A percentile compares a stretch with the other conserved stretches of the same genome.
These are phyloP conservation scores for Lates calcarifer DNA, from an alignment of 2,113 vertebrate species.

Conservation along the genomic window DNA sequence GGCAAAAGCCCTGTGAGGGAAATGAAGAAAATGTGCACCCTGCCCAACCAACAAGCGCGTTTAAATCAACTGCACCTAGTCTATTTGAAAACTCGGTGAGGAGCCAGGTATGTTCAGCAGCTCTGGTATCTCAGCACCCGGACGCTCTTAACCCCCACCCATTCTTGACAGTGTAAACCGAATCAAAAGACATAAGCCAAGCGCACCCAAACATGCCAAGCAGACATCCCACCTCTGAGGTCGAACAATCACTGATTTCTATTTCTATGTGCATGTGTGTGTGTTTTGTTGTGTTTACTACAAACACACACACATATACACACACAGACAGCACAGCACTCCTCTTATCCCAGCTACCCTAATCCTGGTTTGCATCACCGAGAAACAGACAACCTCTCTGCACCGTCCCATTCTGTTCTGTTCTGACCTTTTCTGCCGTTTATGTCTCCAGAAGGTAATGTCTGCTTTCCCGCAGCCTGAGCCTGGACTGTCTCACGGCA, in stretches of 20 bases:
- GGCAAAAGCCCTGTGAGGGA: constrained; percentile 15
- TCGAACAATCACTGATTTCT: neutral
- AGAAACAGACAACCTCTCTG: constrained; percentile 38
- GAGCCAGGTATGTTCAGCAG: constrained; percentile 70
- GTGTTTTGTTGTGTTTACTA: neutral
- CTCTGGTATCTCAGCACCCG: constrained; percentile 62
- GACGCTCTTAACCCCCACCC: constrained; percentile 33
- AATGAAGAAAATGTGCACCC: constrained; percentile 26
- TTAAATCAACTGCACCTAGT: constrained; percentile 46
- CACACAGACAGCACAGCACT: neutral
- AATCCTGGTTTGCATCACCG: constrained; percentile 60
- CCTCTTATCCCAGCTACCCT: constrained; percentile 8
- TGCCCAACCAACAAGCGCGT: constrained; percentile 32
- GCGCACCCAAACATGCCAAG: constrained; percentile 51
- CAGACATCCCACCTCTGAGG: constrained; percentile 30
- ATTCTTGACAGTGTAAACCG: constrained; percentile 19
- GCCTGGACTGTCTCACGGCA: constrained; percentile 72
- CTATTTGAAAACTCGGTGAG: constrained; percentile 56
- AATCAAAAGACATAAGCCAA: constrained; percentile 58
- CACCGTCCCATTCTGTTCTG: constrained; percentile 27
- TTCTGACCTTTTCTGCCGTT: constrained; percentile 35
- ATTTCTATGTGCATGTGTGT: neutral
- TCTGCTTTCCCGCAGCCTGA: constrained; percentile 59
- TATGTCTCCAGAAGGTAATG: constrained; percentile 68
- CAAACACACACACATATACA: neutral